Evolutionary conservation across 2,888 invertebrate species (phyloP).

Genomic region (Euzetes globulus): DNA sequence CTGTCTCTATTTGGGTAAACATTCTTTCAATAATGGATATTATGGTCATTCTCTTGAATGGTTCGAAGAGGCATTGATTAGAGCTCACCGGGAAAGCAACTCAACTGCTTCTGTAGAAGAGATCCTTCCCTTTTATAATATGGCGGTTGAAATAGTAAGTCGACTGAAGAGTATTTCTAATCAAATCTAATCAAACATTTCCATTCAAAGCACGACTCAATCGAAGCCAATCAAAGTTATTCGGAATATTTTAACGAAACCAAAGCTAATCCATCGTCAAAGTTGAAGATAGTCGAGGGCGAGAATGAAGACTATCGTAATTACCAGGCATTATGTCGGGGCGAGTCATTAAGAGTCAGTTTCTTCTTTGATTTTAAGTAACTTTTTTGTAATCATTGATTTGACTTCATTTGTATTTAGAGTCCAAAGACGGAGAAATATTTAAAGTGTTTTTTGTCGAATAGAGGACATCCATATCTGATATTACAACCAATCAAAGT

Average conservation of each 20-base stretch:
- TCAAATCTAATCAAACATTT: not conserved
- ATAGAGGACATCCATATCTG: slow-evolving; percentile 63
- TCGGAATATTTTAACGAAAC: slow-evolving; percentile 20
- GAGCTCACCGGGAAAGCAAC: slow-evolving; percentile 44
- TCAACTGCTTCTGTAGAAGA: slow-evolving; percentile 45
- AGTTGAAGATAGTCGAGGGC: slow-evolving; percentile 40
- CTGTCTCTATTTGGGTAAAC: slow-evolving; percentile 47
- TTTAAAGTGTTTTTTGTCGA: slow-evolving; percentile 62
- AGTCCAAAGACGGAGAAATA: slow-evolving; percentile 34
- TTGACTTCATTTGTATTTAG: slow-evolving; percentile 16
- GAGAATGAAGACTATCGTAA: slow-evolving; percentile 45
- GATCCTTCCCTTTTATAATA: slow-evolving; percentile 45
- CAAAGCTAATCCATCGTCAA: not conserved
- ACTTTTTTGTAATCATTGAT: not conserved
- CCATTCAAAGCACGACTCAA: not conserved
- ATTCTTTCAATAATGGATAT: slow-evolving; percentile 46
- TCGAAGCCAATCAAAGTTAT: slow-evolving; percentile 20
- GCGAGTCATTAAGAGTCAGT: slow-evolving; percentile 42
- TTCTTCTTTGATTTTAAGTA: not conserved
- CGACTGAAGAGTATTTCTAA: not conserved
- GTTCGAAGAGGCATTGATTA: slow-evolving; percentile 45
- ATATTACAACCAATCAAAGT: slow-evolving; percentile 65
- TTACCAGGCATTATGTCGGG: slow-evolving; percentile 45
- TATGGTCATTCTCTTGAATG: slow-evolving; percentile 47
- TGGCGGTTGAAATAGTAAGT: slow-evolving; percentile 45